Percentiles rank a stretch among this genome's conserved stretches.
phyloP scores from a whole-genome alignment of 2,888 invertebrate genomes.

The Tuta absoluta region DNA sequence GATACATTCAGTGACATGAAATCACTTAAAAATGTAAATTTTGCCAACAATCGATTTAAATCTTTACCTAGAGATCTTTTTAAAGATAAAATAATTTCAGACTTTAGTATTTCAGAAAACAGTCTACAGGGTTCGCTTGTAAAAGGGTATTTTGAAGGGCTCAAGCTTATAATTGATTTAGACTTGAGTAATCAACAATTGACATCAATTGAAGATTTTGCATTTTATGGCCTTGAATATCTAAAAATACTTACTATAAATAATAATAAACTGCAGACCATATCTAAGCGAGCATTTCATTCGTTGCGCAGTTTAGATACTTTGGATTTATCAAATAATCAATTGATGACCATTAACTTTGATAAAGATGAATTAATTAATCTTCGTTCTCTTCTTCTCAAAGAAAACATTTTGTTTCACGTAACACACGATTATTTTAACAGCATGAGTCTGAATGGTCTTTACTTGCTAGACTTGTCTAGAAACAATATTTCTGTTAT shows the following conservation, averaged over 20 bases:
- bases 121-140: slow-evolving; percentile 49
- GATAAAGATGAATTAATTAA: slow-evolving; percentile 49
- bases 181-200: slow-evolving; percentile 55
- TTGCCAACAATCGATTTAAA: slow-evolving; percentile 56
- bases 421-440: slow-evolving; percentile 49
- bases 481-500: slow-evolving; percentile 56
- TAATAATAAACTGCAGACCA: slow-evolving; percentile 50
- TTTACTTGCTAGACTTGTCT: slow-evolving; percentile 59
- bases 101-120: slow-evolving; percentile 52
- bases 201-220: slow-evolving; percentile 51
- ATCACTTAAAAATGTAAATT: slow-evolving; percentile 43
- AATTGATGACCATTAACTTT: slow-evolving; percentile 52
- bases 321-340: slow-evolving; percentile 60
- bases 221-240: slow-evolving; percentile 51
- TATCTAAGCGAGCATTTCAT: slow-evolving; percentile 52
- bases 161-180: slow-evolving; percentile 44
- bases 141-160: slow-evolving; percentile 58
- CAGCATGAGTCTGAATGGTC: slow-evolving; percentile 43
- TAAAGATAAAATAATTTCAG: slow-evolving; percentile 47
- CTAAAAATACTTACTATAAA: slow-evolving; percentile 49
- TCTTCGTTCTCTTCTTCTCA: slow-evolving; percentile 48
- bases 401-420: slow-evolving; percentile 51
- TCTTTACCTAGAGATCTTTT: slow-evolving; percentile 53
- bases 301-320: slow-evolving; percentile 42
- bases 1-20: slow-evolving; percentile 42